A percentile compares a stretch with the other conserved stretches of the same genome.
Conservation (phyloP, 2,113 vertebrate species). For the Rhinopithecus roxellana region DNA sequence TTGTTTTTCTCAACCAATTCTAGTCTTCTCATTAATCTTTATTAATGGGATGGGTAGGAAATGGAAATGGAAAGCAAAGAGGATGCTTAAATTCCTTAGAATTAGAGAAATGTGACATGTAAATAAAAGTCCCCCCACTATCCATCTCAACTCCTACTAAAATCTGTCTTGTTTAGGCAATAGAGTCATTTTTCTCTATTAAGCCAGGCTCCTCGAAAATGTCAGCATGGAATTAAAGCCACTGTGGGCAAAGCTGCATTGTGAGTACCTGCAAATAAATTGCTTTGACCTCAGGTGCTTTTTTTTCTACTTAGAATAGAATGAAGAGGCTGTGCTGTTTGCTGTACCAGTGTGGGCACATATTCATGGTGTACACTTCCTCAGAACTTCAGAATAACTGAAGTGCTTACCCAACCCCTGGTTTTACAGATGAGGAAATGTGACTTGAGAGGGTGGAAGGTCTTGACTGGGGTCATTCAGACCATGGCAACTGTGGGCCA, state of each 20-base stretch:
- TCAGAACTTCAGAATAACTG: constrained; percentile 6
- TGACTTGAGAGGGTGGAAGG: background rate
- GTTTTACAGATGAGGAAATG: constrained; percentile 33
- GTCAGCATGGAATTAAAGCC: constrained; percentile 65
- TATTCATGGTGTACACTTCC: background rate
- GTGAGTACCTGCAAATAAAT: constrained; percentile 47
- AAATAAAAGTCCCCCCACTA: constrained; percentile 25
- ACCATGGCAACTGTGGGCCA: background rate
- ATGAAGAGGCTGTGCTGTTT: background rate
- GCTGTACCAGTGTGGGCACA: background rate
- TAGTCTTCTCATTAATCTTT: constrained; percentile 66
- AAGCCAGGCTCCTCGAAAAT: constrained; percentile 44
- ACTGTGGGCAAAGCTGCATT: background rate
- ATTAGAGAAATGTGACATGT: constrained; percentile 58
- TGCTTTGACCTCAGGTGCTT: constrained; percentile 38
- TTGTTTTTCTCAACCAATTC: constrained; percentile 57
- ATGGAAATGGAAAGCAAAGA: constrained; percentile 39
- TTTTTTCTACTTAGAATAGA: constrained; percentile 31
- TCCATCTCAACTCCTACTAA: background rate
- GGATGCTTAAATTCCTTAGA: constrained; percentile 49
- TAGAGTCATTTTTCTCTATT: constrained; percentile 75
- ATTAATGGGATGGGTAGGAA: constrained; percentile 64
- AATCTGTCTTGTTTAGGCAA: constrained; percentile 48
- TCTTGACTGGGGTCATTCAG: background rate
- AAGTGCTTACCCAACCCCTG: background rate